Conservation (phyloP, 2,113 vertebrate species). For the Sander vitreus region DNA sequence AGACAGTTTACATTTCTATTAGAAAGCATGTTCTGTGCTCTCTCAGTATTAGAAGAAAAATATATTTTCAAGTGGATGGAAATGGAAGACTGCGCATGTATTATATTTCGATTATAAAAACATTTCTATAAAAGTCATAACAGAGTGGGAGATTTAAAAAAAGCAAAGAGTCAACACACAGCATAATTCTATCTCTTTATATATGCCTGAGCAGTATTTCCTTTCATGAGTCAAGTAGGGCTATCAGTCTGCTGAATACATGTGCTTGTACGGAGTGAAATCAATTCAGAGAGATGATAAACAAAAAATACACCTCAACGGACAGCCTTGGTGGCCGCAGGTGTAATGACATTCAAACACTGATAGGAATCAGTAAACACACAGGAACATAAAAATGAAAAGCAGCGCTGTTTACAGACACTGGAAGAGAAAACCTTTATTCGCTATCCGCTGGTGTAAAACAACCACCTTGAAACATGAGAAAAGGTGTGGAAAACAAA, state of each 20-base stretch:
- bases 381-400: slow-evolving; percentile 50
- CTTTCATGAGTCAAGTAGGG: slow-evolving; percentile 56
- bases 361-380: slow-evolving; percentile 74
- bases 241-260: slow-evolving; percentile 42
- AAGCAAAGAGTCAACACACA: slow-evolving; percentile 11
- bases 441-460: slow-evolving; percentile 14
- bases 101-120: slow-evolving; percentile 54
- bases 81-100: slow-evolving; percentile 36
- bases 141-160: slow-evolving; percentile 36
- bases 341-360: slow-evolving; percentile 68
- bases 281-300: slow-evolving; percentile 63
- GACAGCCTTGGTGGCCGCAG: slow-evolving; percentile 46
- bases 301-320: slow-evolving; percentile 56
- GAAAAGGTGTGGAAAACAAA: slow-evolving; percentile 35
- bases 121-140: slow-evolving; percentile 45
- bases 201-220: slow-evolving; percentile 42
- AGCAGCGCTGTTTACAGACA: slow-evolving; percentile 18
- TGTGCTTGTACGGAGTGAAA: slow-evolving; percentile 48
- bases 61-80: slow-evolving; percentile 57
- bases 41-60: slow-evolving; percentile 68
- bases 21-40: slow-evolving; percentile 65
- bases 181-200: slow-evolving; percentile 44
- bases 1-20: slow-evolving; percentile 80
- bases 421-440: neutral
- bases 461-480: slow-evolving; percentile 53